phyloP scores from a whole-genome alignment of 2,888 invertebrate species.

The Oxyscelio sp. region DNA sequence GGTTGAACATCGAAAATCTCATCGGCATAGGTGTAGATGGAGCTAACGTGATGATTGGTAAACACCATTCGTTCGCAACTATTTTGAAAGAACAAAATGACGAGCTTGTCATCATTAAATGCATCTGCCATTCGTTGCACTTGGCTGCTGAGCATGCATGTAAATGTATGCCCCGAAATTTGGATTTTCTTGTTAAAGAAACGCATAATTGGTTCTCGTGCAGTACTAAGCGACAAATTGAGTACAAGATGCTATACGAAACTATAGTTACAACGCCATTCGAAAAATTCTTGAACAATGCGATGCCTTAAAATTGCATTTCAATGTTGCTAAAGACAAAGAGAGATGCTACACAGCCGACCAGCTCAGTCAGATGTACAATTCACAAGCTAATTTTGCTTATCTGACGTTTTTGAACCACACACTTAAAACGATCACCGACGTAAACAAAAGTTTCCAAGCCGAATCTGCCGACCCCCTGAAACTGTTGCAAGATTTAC shows the following conservation, averaged over 20 bases:
- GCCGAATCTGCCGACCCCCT: constrained; percentile 66
- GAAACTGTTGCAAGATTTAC: constrained; percentile 70
- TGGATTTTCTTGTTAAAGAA: constrained; percentile 34
- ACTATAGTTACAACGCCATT: constrained; percentile 15
- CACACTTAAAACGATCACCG: constrained; percentile 62
- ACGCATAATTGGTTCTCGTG: constrained; percentile 34
- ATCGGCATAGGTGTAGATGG: constrained; percentile 60
- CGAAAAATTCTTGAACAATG: constrained; percentile 76
- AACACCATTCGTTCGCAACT: constrained; percentile 66
- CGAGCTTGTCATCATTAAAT: constrained; percentile 30
- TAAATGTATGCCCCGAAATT: constrained; percentile 23
- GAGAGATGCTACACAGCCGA: constrained; percentile 71
- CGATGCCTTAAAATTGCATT: constrained; percentile 80
- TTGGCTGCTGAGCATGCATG: constrained; percentile 24
- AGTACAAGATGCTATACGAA: background rate
- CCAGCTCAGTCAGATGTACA: constrained; percentile 66
- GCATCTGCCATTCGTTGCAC: constrained; percentile 23
- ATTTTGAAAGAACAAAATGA: constrained; percentile 22
- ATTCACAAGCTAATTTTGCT: constrained; percentile 54
- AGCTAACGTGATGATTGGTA: constrained; percentile 76
- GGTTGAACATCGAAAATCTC: constrained; percentile 70
- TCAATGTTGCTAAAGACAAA: constrained; percentile 70
- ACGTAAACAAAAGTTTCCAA: constrained; percentile 66
- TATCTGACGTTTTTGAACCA: constrained; percentile 59
- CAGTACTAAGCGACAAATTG: constrained; percentile 20